A percentile compares a stretch with the other conserved stretches of the same genome.
Evolutionary conservation across 2,113 vertebrate genomes (phyloP).

Genomic region (Hippocampus mohnikei): DNA sequence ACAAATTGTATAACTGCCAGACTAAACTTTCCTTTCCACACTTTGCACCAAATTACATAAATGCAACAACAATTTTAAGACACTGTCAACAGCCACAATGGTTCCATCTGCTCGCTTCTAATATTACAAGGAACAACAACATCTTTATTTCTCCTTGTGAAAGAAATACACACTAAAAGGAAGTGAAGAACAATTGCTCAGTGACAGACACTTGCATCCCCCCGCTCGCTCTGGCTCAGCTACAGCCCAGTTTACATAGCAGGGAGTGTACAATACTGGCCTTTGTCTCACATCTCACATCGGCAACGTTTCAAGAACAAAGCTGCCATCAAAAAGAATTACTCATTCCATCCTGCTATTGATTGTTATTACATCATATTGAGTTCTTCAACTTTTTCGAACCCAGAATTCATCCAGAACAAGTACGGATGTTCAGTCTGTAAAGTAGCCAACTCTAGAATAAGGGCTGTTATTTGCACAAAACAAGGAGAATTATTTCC

Average conservation of each 20-base stretch:
- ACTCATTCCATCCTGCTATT: conserved; percentile 3
- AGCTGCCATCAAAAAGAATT: conserved; percentile 16
- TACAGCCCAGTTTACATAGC: conserved; percentile 47
- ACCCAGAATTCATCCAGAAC: not conserved
- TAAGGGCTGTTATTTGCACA: not conserved
- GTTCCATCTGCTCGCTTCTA: not conserved
- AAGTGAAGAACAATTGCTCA: conserved; percentile 49
- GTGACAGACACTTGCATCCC: conserved; percentile 51
- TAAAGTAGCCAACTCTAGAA: not conserved
- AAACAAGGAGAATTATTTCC: not conserved
- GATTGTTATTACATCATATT: not conserved
- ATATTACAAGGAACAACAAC: conserved; percentile 1
- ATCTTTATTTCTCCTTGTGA: conserved; percentile 13
- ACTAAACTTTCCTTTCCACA: conserved; percentile 14
- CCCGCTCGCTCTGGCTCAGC: conserved; percentile 41
- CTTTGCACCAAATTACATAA: conserved; percentile 20
- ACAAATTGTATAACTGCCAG: conserved; percentile 42
- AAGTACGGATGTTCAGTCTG: not conserved
- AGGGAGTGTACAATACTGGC: conserved; percentile 49
- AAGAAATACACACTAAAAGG: conserved; percentile 26
- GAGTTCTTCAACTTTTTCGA: not conserved
- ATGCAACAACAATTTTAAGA: not conserved
- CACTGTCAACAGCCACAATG: not conserved
- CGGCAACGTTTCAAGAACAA: conserved; percentile 36
- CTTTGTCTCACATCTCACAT: conserved; percentile 49